phyloP scores from a whole-genome alignment of 2,113 vertebrate genomes.

The Serilophus lunatus region DNA sequence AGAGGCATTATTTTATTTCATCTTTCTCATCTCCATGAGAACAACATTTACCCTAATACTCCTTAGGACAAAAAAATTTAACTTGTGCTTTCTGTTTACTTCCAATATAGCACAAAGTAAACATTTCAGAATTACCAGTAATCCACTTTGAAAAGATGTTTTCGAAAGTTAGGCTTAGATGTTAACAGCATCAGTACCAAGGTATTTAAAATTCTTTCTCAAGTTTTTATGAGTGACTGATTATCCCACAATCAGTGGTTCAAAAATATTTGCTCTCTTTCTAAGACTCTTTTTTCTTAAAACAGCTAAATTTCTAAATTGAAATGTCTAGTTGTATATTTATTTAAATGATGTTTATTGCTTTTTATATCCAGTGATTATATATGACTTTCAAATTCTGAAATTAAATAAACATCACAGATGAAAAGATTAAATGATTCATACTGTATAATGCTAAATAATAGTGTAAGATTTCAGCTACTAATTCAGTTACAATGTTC shows the following conservation, averaged over 20 bases:
- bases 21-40: background rate
- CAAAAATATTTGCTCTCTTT: background rate
- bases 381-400: background rate
- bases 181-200: background rate
- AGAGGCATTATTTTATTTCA: background rate
- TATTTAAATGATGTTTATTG: background rate
- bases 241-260: background rate
- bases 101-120: background rate
- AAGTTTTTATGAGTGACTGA: background rate
- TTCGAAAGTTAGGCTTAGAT: background rate
- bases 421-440: background rate
- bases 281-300: background rate
- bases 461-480: background rate
- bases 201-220: background rate
- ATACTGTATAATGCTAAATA: background rate
- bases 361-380: background rate
- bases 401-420: background rate
- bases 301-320: background rate
- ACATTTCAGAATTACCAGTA: background rate
- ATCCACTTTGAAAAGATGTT: background rate
- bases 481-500: background rate
- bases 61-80: background rate
- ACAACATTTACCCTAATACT: background rate
- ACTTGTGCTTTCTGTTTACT: background rate
- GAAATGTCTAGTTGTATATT: background rate